Conservation (phyloP, 1,140 invertebrate genomes). For the Caligus rogercresseyi region DNA sequence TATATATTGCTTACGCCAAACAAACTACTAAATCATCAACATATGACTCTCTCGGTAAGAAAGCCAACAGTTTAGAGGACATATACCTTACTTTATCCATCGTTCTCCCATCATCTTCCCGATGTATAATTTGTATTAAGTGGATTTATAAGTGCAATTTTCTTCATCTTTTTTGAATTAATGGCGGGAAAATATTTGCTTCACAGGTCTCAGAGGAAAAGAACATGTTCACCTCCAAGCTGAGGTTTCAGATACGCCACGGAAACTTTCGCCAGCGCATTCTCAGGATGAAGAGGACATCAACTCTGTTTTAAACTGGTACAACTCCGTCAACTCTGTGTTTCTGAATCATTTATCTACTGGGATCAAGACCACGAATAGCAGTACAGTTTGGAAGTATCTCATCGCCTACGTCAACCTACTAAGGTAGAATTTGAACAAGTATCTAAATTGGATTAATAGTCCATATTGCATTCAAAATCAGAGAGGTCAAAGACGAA, state of each 20-base stretch:
- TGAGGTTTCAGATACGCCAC: constrained; percentile 3
- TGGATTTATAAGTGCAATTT: no score
- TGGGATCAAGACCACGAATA: not conserved
- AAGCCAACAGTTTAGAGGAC: no score
- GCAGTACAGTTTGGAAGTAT: constrained; percentile 6
- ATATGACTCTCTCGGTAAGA: no score
- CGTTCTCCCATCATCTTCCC: no score
- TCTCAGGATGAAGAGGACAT: constrained; percentile 5
- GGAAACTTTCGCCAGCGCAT: not conserved
- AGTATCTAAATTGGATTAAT: no score
- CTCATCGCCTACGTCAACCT: not conserved
- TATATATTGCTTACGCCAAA: no score
- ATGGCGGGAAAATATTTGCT: not conserved
- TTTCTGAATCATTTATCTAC: constrained; percentile 1
- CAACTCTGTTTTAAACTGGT: constrained; percentile 1
- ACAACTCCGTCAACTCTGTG: not conserved
- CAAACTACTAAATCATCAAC: no score
- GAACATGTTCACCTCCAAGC: constrained; percentile 2
- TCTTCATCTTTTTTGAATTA: not conserved
- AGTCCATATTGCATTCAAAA: no score
- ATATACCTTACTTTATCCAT: no score
- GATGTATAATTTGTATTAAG: no score
- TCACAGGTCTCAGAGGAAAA: not conserved
- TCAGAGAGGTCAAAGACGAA: no score
- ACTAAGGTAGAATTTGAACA: no score